Evolutionary conservation across 2,888 invertebrate genomes (phyloP).

Genomic region (Spicauda simplicius): DNA sequence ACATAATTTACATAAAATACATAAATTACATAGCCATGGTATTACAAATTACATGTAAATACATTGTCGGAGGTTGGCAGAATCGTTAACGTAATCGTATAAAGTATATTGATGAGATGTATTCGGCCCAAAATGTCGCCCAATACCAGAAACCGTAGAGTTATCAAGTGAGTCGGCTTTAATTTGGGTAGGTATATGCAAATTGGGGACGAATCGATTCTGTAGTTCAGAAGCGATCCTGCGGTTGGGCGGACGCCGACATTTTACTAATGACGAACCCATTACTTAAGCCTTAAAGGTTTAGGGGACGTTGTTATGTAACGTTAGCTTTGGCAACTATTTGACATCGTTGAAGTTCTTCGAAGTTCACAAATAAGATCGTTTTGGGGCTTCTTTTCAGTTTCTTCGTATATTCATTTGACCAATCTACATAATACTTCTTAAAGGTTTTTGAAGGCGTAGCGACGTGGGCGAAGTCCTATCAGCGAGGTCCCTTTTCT

Average conservation of each 20-base stretch:
- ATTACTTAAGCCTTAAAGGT: conserved; percentile 23
- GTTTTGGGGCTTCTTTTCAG: not conserved
- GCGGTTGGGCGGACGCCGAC: conserved; percentile 18
- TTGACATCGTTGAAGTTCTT: not conserved
- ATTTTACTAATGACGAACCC: conserved; percentile 32
- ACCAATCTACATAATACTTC: not conserved
- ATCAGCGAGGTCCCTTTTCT: too few species aligned
- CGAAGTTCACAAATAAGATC: not conserved
- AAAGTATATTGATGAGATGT: not conserved
- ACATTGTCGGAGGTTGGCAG: not conserved
- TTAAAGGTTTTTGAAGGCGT: too few species aligned
- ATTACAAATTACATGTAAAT: not conserved
- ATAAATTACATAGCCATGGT: too few species aligned
- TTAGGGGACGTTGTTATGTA: conserved; percentile 17
- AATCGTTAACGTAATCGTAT: not conserved
- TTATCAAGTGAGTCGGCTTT: not conserved
- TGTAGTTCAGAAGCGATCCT: conserved; percentile 17
- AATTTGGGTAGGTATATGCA: conserved; percentile 17
- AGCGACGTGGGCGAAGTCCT: too few species aligned
- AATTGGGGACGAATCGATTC: conserved; percentile 25
- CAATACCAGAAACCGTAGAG: not conserved
- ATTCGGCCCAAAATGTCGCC: not conserved
- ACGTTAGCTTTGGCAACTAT: conserved; percentile 1
- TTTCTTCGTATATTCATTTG: not conserved
- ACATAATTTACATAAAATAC: too few species aligned